Evolutionary conservation across 2,888 invertebrate species (phyloP).

Genomic region (Crocallis elinguaria): DNA sequence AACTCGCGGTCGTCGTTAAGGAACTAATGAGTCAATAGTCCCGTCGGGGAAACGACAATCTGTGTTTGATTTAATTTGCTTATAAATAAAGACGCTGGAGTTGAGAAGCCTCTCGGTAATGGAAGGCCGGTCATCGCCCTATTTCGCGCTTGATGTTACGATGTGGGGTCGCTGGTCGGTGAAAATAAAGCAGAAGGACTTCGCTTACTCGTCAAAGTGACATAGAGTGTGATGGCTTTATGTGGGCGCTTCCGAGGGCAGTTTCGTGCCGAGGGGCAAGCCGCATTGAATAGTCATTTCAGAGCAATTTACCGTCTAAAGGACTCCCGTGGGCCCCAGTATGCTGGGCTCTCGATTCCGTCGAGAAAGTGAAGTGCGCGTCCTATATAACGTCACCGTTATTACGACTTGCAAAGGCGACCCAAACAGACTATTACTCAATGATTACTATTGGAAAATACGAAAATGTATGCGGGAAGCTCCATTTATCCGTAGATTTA

Average conservation of each 20-base stretch:
- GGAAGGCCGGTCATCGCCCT: slow-evolving; percentile 14
- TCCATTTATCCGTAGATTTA: background rate
- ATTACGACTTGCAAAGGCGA: slow-evolving; percentile 45
- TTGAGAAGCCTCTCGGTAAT: slow-evolving; percentile 14
- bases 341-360: slow-evolving; percentile 39
- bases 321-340: slow-evolving; percentile 53
- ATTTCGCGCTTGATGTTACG: slow-evolving; percentile 15
- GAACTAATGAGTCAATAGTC: slow-evolving; percentile 36
- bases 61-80: slow-evolving; percentile 41
- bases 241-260: slow-evolving; percentile 47
- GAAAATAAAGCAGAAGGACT: slow-evolving; percentile 28
- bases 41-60: slow-evolving; percentile 38
- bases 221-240: slow-evolving; percentile 40
- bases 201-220: slow-evolving; percentile 37
- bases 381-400: slow-evolving; percentile 42
- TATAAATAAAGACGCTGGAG: slow-evolving; percentile 5
- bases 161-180: slow-evolving; percentile 25
- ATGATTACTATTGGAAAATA: background rate
- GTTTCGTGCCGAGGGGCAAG: slow-evolving; percentile 46
- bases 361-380: slow-evolving; percentile 45
- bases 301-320: slow-evolving; percentile 62
- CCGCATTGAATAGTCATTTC: slow-evolving; percentile 64
- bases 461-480: background rate
- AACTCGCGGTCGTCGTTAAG: slow-evolving; percentile 36
- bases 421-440: slow-evolving; percentile 33